These are phyloP conservation scores for Sericinus montela DNA, from an alignment of 2,888 invertebrate genomes.

Conservation along the genomic window DNA sequence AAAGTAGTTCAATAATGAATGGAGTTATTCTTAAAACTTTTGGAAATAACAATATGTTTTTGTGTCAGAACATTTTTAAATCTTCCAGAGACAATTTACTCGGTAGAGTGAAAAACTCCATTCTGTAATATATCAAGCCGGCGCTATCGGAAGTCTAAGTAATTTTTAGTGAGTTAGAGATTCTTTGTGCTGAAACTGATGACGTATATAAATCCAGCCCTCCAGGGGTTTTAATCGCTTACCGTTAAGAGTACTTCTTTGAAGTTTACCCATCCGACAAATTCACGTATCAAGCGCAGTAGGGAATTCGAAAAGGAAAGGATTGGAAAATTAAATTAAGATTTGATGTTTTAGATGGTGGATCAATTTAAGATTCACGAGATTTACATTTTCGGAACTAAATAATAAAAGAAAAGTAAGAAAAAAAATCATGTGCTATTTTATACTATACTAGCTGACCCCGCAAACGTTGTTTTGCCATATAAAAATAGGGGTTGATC, in stretches of 20 bases:
- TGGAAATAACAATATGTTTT: not conserved
- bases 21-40: no score
- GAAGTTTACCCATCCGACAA: constrained; percentile 17
- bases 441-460: no score
- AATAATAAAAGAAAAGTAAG: no score
- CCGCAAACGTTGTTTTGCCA: no score
- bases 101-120: not conserved
- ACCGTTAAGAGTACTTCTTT: constrained; percentile 11
- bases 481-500: no score
- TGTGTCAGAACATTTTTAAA: not conserved
- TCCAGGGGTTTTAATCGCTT: constrained; percentile 17
- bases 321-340: constrained; percentile 7
- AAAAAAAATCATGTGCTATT: no score
- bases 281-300: constrained; percentile 15
- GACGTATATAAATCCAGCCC: constrained; percentile 17
- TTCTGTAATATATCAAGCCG: constrained; percentile 2
- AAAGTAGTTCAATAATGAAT: no score
- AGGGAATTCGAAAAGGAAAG: constrained; percentile 1
- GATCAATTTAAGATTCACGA: not conserved
- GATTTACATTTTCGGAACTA: no score
- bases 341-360: not conserved
- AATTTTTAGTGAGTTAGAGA: constrained; percentile 12
- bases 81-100: constrained; percentile 1
- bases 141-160: constrained; percentile 6
- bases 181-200: constrained; percentile 14